Base-by-base conservation (phyloP, 2,797 vertebrate species). In the Girardinus metallicus region DNA sequence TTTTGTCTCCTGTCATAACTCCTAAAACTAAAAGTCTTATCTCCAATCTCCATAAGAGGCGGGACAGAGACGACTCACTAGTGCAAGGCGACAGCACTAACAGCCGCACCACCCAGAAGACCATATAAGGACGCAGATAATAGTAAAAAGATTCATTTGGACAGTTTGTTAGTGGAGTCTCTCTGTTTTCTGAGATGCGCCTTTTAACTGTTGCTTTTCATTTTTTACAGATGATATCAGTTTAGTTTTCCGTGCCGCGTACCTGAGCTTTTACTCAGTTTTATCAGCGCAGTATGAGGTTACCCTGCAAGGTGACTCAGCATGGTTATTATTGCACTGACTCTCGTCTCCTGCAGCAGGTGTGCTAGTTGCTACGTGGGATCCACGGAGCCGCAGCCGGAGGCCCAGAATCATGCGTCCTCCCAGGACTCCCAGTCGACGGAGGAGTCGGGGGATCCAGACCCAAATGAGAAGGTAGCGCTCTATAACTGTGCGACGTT, bases 321-420 rank as follows among this genome's bases (percentile, higher is more conserved):
- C n/a, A 7, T 70, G 8, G 15, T 51, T 68, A 0, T 34, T 64
- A 51, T 77, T n/a, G 72, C 29, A 34, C 23, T 39, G 12, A 49
- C 5, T 47, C 5, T 74, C 36, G 79, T 75, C 80, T 18, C 10
- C 73, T 74, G 75, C 78, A n/a, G 85, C 76, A 93, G 94, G 91
- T 80, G 76, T 75, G 81, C 62, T 73, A 83, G 84, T 86, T 84
- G 79, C 82, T 81, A 92, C 92, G 93, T 89, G 47, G 75, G 73
- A 79, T 90, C 94, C 80, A 82, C 86, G 4, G 93, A 95, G 83
- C 76, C 55, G 13, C 86, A 83, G 26, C 77, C 86, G 72, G 93
- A 94, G 83, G 76, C 82, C 83, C 89, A 90, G 83, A 75, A 57
- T 78, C 51, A 72, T 0, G 73, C 78, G 68, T 82, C 92, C 82